Percentiles rank a stretch among this genome's conserved stretches.
Conservation (phyloP, 1,140 invertebrate genomes). For the Metaphire vulgaris region DNA sequence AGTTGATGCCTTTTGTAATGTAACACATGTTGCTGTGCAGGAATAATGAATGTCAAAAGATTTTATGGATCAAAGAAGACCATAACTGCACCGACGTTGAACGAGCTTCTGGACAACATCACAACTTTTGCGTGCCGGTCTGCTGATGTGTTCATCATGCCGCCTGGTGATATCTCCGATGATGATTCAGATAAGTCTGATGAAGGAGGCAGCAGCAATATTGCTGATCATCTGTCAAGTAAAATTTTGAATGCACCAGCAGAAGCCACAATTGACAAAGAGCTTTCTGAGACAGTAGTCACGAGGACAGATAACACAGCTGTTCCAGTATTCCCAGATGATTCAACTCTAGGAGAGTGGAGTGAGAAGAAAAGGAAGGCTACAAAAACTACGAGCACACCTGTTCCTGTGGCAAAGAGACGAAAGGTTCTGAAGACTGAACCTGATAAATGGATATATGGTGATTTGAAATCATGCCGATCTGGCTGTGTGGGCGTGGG, state of each 20-base stretch:
- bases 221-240: constrained; percentile 6
- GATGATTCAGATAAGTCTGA: constrained; percentile 6
- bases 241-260: not conserved
- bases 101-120: not conserved
- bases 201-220: not conserved
- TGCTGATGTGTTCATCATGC: constrained; percentile 7
- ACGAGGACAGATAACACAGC: not conserved
- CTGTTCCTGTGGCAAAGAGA: not conserved
- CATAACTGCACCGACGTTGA: not conserved
- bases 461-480: not conserved
- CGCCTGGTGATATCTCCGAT: constrained; percentile 4
- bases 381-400: not conserved
- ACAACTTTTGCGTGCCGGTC: not conserved
- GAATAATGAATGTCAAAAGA: not conserved
- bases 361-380: not conserved
- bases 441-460: not conserved
- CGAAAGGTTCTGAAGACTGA: not conserved
- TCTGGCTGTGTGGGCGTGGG: not conserved
- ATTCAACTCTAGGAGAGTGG: no score
- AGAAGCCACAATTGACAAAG: not conserved
- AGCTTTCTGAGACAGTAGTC: not conserved
- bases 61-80: constrained; percentile 2
- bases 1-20: no score
- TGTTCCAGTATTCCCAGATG: not conserved
- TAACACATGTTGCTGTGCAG: not conserved